Base-by-base conservation (phyloP, 2,888 invertebrate genomes). In the Hydrotaea cyrtoneurina region DNA sequence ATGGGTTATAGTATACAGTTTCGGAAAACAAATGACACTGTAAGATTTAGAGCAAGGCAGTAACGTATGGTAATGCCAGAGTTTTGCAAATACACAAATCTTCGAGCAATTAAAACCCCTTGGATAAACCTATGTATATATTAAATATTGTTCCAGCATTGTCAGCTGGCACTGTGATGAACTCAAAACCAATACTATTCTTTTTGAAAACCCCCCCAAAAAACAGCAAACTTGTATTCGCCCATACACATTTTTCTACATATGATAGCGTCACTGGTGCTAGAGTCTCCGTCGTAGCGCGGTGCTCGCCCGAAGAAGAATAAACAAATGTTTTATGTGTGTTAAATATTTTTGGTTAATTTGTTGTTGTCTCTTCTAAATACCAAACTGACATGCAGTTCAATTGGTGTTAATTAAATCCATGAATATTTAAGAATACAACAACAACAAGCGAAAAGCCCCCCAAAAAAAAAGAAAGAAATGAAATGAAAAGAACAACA, bases 351-450 rank as follows among this genome's bases (percentile, higher is more conserved):
- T 55, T 66, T 75, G 71, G 78, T 74, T 57, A 21, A 75, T 79
- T 80, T 79, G 75, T 71, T 84, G 81, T 72, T 64, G 39, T 43
- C 57, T 36, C n/a, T 36, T 74, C 23, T 19, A 82, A 72, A 73
- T 76, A 66, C 76, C 53, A 73, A 80, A 77, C 62, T 77, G 90
- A 91, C 91, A 92, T 90, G 91, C 92, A 92, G 92, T 91, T 92
- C 92, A 92, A 92, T 92, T 92, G 92, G 91, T 91, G 92, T 92
- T 92, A 92, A 92, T 92, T 92, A 92, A 92, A 92, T 92, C 92
- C 91, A 91, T 90, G 91, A 90, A 89, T 89, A 90, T 87, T 88
- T 86, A 88, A 87, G 87, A 88, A 83, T 39, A 71, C 31, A 17
- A 31, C 62, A 62, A 4, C n/a, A 31, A 62, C n/a, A 31, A 69